A percentile compares a stretch with the other conserved stretches of the same genome.
These are phyloP conservation scores for Gallinago nigripennis DNA, from an alignment of 2,797 vertebrate genomes.

Conservation along the genomic window DNA sequence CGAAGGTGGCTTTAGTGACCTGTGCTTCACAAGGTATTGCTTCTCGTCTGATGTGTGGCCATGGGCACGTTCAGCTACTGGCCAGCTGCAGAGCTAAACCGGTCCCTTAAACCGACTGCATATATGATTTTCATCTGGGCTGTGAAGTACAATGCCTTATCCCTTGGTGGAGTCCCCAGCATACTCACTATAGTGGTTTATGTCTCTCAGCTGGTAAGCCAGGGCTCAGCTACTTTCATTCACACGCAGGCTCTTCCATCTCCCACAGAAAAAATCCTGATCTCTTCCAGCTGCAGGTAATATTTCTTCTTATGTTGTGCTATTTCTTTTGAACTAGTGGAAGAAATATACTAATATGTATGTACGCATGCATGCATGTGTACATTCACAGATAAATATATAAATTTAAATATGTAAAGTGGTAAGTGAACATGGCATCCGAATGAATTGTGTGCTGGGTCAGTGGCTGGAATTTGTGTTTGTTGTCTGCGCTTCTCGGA, in stretches of 20 bases:
- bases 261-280: not conserved
- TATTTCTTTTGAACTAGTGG: not conserved
- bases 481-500: not conserved
- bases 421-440: not conserved
- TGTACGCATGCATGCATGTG: fast-evolving
- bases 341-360: not conserved
- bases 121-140: not conserved
- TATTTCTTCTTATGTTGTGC: not conserved
- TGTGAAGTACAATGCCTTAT: not conserved
- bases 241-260: not conserved
- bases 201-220: conserved; percentile 1
- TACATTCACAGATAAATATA: not conserved
- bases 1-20: not conserved
- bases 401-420: not conserved
- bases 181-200: not conserved
- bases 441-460: not conserved
- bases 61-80: not conserved
- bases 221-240: not conserved
- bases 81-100: not conserved
- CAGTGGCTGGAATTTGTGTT: not conserved
- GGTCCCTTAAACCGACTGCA: not conserved
- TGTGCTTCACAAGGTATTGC: not conserved
- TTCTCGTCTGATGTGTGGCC: not conserved
- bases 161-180: conserved; percentile 9
- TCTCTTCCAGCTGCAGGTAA: not conserved